Evolutionary conservation across 2,113 vertebrate genomes (phyloP).

Genomic region (Meleagris gallopavo): DNA sequence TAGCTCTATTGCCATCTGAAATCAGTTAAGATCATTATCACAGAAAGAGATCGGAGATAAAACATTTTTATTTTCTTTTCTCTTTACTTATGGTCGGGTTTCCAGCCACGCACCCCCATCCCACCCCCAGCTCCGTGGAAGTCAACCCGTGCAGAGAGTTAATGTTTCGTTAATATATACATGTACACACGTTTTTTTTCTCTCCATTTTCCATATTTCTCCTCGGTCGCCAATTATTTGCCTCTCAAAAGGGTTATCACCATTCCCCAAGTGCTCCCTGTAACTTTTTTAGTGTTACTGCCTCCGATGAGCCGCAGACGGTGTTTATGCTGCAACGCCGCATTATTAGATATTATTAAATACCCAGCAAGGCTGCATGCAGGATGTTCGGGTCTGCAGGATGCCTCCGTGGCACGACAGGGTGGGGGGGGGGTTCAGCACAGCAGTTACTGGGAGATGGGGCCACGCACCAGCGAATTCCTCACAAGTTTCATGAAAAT

Average conservation of each 20-base stretch:
- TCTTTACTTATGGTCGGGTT: neutral
- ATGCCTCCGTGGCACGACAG: neutral
- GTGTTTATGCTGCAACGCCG: rapidly evolving
- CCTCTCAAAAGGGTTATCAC: neutral
- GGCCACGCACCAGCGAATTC: neutral
- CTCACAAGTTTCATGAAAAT: neutral
- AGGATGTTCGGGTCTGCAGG: neutral
- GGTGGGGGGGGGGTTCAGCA: neutral
- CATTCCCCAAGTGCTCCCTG: neutral
- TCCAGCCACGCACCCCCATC: neutral
- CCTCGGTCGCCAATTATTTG: neutral
- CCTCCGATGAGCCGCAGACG: neutral
- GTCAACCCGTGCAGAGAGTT: slow-evolving; percentile 32
- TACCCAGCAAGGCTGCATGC: rapidly evolving
- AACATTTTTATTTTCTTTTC: slow-evolving; percentile 39
- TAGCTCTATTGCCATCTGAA: neutral
- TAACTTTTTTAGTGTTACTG: neutral
- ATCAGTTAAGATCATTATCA: neutral
- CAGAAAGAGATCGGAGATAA: slow-evolving; percentile 4
- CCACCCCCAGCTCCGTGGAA: neutral
- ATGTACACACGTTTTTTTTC: neutral
- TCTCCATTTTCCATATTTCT: neutral
- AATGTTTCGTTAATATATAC: slow-evolving; percentile 47
- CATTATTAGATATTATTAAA: neutral
- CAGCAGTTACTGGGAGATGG: neutral